These are phyloP conservation scores for Paratilapia polleni DNA, from an alignment of 2,113 vertebrate genomes.

Conservation along the genomic window DNA sequence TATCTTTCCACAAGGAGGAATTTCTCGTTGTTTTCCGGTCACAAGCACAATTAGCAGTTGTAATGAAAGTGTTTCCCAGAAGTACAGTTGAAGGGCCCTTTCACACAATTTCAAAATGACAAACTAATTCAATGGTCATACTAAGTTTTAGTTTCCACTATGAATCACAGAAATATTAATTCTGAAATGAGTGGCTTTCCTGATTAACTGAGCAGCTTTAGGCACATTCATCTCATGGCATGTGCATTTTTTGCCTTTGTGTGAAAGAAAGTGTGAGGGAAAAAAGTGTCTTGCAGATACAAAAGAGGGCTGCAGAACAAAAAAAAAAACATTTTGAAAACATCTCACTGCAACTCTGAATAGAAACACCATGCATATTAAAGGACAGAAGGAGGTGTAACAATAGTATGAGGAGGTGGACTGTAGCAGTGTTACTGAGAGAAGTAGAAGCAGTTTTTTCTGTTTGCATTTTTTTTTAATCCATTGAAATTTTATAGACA, in stretches of 20 bases:
- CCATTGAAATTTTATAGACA: neutral
- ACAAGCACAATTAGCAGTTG: neutral
- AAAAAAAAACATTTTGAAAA: neutral
- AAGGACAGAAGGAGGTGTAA: neutral
- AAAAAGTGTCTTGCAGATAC: neutral
- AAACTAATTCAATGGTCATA: neutral
- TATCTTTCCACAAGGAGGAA: neutral
- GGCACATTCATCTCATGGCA: neutral
- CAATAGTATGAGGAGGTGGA: neutral
- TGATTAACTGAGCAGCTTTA: neutral
- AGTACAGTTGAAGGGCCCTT: neutral
- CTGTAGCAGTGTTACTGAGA: neutral
- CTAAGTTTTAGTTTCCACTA: neutral
- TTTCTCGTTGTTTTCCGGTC: neutral
- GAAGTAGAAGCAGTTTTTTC: neutral
- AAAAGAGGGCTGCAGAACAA: neutral
- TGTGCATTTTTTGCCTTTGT: neutral
- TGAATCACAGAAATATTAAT: neutral
- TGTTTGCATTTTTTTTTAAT: neutral
- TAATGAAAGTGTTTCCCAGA: neutral
- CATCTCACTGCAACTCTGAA: neutral
- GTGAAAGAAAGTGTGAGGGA: neutral
- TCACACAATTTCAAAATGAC: neutral
- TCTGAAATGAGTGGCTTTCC: neutral
- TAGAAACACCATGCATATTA: neutral